Evolutionary conservation across 2,888 invertebrate genomes (phyloP).

Genomic region (Tupiocoris notatus): DNA sequence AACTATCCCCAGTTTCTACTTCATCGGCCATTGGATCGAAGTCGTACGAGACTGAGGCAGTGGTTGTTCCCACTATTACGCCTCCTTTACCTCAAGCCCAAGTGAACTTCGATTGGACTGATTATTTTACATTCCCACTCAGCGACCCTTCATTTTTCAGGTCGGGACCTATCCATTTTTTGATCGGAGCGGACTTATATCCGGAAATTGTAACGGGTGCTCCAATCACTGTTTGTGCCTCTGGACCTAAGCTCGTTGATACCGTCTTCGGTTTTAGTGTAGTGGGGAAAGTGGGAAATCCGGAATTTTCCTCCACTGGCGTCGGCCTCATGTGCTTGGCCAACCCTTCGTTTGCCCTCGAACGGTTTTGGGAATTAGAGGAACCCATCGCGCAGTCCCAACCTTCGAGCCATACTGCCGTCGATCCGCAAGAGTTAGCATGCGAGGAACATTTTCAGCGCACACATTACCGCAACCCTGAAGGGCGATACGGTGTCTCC

Average conservation of each 20-base stretch:
- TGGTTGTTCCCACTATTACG: no score
- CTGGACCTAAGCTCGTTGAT: background rate
- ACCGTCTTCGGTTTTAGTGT: background rate
- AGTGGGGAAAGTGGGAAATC: background rate
- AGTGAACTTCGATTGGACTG: background rate
- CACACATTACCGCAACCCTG: background rate
- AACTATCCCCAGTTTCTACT: no score
- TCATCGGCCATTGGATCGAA: no score
- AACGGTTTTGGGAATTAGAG: background rate
- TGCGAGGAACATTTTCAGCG: conserved; percentile 21
- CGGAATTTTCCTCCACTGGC: background rate
- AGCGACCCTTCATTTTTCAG: background rate
- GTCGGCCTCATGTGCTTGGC: background rate
- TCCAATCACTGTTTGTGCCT: background rate
- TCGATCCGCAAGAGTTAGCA: background rate
- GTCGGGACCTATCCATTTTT: background rate
- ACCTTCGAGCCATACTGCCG: background rate
- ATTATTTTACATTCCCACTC: background rate
- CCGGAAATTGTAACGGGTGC: background rate
- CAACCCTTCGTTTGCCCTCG: background rate
- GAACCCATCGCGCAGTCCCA: background rate
- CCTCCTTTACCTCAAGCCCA: background rate
- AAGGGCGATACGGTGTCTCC: background rate
- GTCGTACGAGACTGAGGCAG: no score
- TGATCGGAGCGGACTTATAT: background rate